These are phyloP conservation scores for Pseudocheirus occidentalis DNA, from an alignment of 2,797 vertebrate genomes.

Conservation along the genomic window DNA sequence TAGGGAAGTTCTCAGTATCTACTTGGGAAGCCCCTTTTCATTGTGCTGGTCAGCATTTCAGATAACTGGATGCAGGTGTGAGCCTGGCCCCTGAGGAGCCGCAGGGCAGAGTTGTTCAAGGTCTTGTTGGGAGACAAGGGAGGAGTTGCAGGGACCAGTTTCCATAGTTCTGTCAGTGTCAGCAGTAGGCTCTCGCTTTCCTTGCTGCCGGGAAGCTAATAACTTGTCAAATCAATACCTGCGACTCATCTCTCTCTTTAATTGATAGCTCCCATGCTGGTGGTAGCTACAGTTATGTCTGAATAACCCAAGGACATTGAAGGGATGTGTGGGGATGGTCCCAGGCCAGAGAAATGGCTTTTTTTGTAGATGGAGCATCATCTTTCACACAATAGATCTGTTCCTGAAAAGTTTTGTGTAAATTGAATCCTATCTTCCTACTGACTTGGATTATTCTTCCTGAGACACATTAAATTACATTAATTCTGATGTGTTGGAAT, in stretches of 20 bases:
- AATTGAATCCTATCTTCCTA: not conserved
- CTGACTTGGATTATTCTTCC: not conserved
- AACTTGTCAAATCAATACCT: conserved; percentile 86
- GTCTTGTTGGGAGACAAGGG: conserved; percentile 31
- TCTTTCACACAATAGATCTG: not conserved
- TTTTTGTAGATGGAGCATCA: not conserved
- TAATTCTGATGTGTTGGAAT: not conserved
- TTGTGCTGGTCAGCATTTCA: conserved; percentile 68
- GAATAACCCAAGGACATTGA: conserved; percentile 84
- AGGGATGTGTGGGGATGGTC: conserved; percentile 74
- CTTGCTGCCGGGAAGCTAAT: conserved; percentile 82
- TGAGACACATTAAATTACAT: not conserved
- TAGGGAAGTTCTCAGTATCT: conserved; percentile 56
- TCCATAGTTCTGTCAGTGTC: conserved; percentile 77
- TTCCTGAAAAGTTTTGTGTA: not conserved
- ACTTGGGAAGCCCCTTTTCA: conserved; percentile 59
- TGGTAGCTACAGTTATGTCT: conserved; percentile 76
- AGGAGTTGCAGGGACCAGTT: conserved; percentile 16
- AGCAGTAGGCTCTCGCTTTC: conserved; percentile 75
- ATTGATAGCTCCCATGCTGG: conserved; percentile 80
- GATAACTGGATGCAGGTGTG: conserved; percentile 63
- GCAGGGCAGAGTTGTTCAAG: conserved; percentile 35
- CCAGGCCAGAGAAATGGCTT: not conserved
- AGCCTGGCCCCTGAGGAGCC: conserved; percentile 15
- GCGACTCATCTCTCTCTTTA: conserved; percentile 68